Percentiles rank a stretch among this genome's conserved stretches.
Conservation (phyloP, 2,888 invertebrate species). For the Teinopalpus imperialis region DNA sequence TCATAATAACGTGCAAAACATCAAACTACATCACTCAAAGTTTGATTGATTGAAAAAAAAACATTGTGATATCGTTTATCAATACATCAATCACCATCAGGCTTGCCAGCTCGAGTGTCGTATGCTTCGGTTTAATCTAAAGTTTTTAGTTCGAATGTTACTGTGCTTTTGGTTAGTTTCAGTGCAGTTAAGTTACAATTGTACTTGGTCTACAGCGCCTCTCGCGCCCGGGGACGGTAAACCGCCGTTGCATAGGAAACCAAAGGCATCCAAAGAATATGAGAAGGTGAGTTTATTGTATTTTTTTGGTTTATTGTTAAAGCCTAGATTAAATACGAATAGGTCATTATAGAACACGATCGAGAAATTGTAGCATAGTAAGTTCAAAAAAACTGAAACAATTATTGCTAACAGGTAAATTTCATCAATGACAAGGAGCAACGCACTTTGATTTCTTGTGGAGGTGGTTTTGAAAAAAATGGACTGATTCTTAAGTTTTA, state of each 20-base stretch:
- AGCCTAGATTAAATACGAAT: too few relatives aligned
- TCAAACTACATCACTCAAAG: too few relatives aligned
- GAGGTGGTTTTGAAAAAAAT: too few relatives aligned
- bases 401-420: too few relatives aligned
- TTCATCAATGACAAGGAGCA: too few relatives aligned
- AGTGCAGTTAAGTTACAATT: slow-evolving; percentile 25
- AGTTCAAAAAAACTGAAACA: too few relatives aligned
- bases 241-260: slow-evolving; percentile 83
- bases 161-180: slow-evolving; percentile 20
- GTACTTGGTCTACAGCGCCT: slow-evolving; percentile 44
- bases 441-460: too few relatives aligned
- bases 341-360: too few relatives aligned
- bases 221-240: slow-evolving; percentile 82
- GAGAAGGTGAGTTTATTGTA: slow-evolving; percentile 62
- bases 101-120: slow-evolving; percentile 1
- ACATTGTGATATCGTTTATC: slow-evolving; percentile 14
- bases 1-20: too few relatives aligned
- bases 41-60: not conserved
- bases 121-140: not conserved
- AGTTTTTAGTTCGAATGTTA: slow-evolving; percentile 20
- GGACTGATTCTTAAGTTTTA: too few relatives aligned
- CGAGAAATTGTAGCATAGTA: too few relatives aligned
- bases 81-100: not conserved
- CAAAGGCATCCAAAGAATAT: slow-evolving; percentile 76
- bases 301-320: too few relatives aligned